phyloP scores from a whole-genome alignment of 37 sponge, comb jelly and placozoan species.

The Aplysina aerophoba region DNA sequence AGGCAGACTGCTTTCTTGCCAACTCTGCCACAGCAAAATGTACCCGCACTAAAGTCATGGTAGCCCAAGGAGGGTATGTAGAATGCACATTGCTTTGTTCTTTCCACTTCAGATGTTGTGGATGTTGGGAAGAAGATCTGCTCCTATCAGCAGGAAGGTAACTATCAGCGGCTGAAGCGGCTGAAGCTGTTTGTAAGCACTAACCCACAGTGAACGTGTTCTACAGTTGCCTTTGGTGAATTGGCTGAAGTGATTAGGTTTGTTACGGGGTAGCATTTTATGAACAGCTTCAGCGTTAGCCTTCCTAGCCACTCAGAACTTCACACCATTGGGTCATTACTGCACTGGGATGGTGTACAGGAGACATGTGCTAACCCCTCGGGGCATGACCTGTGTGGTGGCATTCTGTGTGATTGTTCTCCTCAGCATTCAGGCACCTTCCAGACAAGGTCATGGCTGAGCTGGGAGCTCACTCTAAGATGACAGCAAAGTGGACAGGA shows the following conservation, averaged over 20 bases:
- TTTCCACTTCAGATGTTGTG: constrained; percentile 7
- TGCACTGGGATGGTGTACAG: no score
- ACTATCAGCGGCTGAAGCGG: neutral
- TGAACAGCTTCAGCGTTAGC: no score
- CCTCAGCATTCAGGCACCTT: neutral
- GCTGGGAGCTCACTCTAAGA: constrained; percentile 38
- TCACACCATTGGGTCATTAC: no score
- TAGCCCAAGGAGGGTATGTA: neutral
- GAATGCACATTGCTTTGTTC: neutral
- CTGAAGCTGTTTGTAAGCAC: no score
- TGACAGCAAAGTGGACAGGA: constrained; percentile 73
- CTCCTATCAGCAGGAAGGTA: constrained; percentile 4
- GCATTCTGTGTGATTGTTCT: neutral
- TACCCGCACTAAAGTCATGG: neutral
- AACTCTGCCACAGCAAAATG: constrained; percentile 55
- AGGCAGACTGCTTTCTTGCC: constrained; percentile 21
- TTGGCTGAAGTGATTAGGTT: no score
- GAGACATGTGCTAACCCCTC: no score
- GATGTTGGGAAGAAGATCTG: neutral
- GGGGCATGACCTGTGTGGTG: no score
- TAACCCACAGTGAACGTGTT: no score
- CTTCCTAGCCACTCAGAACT: no score
- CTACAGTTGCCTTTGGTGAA: no score
- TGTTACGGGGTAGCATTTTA: no score
- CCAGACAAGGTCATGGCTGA: neutral